phyloP scores from a whole-genome alignment of 2,113 vertebrate species.

The Uria lomvia region DNA sequence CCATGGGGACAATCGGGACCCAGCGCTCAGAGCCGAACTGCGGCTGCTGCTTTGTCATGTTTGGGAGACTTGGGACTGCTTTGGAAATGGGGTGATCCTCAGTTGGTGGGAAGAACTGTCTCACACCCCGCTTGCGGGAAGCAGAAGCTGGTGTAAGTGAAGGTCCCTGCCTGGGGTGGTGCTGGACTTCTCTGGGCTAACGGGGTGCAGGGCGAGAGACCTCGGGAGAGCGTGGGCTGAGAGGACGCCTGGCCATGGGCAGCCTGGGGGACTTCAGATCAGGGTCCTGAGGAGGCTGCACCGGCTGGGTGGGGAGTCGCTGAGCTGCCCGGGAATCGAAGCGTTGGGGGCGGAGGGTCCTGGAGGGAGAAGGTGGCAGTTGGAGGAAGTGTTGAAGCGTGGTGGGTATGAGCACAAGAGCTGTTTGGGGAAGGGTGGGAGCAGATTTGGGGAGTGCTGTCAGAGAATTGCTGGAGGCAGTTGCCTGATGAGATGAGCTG shows the following conservation, averaged over 20 bases:
- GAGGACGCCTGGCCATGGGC: neutral
- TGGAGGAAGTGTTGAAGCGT: neutral
- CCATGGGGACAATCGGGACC: neutral
- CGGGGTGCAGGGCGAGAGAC: neutral
- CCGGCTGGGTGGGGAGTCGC: neutral
- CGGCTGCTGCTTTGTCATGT: neutral
- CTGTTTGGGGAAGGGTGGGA: neutral
- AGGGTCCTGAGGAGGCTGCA: neutral
- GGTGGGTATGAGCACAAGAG: neutral
- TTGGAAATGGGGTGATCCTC: neutral
- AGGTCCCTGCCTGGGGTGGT: neutral
- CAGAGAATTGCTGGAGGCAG: neutral
- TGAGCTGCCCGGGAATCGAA: neutral
- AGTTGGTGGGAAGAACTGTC: neutral
- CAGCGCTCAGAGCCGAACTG: neutral
- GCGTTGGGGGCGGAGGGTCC: neutral
- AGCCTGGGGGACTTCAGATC: too few relatives aligned
- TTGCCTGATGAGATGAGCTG: neutral
- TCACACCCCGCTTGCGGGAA: rapidly evolving
- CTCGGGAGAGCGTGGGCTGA: neutral
- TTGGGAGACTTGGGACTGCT: neutral
- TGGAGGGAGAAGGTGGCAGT: neutral
- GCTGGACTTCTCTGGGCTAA: neutral
- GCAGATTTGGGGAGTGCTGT: neutral
- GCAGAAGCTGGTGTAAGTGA: neutral